Base-by-base conservation (phyloP, 2,797 vertebrate species). In the Rhinophrynus dorsalis region DNA sequence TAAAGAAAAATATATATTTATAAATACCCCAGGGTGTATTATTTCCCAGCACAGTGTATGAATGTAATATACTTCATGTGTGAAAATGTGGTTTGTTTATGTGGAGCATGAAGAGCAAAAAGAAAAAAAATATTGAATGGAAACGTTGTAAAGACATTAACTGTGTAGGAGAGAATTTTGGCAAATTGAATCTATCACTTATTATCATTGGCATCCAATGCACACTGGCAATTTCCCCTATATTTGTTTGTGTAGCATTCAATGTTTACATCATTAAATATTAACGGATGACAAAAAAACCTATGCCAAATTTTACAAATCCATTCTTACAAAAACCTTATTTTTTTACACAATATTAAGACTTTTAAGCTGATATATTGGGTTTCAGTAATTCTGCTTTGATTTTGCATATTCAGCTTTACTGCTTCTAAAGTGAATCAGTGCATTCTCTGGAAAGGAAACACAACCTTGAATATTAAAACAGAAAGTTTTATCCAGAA, bases 61-160 rank as follows among this genome's bases (percentile, higher is more conserved):
- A 70, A 54, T 62, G 58, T 63, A 60, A 70, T 70, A 61, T 59
- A 65, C 52, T 65, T 65, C 20, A 58, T 73, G 69, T 58, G 61
- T 65, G 54, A 65, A 72, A 66, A 59, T 72, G 27, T 33, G 64
- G 61, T 59, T 73, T 66, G 54, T 66, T 73, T 64, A 65, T 73
- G 44, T 40, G 61, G 60, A 24, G 47, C 27, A 51, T 17, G 33
- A 26, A 58, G 26, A 37, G 20, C 6, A 35, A 37, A 50, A 68
- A 21, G 21, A 47, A 59, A 7, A 45, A 58, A 57, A 66, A 59
- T 29, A 65, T 38, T 73, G 61, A 73, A 66, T 73, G 56, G 62
- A 59, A 66, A 66, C 55, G 37, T 60, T 73, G 70, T 73, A 51
- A 24, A 60, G 10, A 20, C 29, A 59, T 73, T 26, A 73, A 35